These are phyloP conservation scores for Rhynchopsitta pachyrhyncha DNA, from an alignment of 2,113 vertebrate genomes.

Conservation along the genomic window DNA sequence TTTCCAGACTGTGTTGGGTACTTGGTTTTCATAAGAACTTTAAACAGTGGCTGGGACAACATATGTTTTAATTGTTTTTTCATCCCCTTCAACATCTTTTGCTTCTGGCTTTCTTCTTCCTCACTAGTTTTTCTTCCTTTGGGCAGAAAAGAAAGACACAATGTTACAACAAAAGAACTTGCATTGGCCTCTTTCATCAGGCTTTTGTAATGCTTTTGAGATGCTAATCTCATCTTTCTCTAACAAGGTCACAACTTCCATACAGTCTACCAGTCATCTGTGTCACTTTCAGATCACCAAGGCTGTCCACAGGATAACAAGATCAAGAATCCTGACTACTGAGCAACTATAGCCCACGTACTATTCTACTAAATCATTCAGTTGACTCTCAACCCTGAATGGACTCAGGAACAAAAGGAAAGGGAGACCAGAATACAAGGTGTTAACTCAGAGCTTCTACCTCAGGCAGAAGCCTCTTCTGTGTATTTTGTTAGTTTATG, in stretches of 20 bases:
- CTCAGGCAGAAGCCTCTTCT: not conserved
- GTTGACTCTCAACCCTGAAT: not conserved
- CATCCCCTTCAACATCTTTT: slow-evolving; percentile 86
- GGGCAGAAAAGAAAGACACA: not conserved
- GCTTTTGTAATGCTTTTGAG: not conserved
- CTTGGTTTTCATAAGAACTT: slow-evolving; percentile 83
- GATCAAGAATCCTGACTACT: not conserved
- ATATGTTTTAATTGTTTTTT: slow-evolving; percentile 89
- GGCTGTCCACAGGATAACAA: not conserved
- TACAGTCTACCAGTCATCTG: not conserved
- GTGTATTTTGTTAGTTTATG: not conserved
- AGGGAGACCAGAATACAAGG: not conserved
- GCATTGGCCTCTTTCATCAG: not conserved
- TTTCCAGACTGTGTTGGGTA: slow-evolving; percentile 93
- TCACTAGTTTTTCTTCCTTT: slow-evolving; percentile 70
- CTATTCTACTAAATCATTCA: not conserved
- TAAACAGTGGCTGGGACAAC: slow-evolving; percentile 86
- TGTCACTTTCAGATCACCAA: not conserved
- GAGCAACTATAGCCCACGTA: not conserved
- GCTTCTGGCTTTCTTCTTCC: slow-evolving; percentile 81
- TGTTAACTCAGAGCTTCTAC: not conserved
- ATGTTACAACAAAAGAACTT: slow-evolving; percentile 3
- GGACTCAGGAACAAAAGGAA: not conserved
- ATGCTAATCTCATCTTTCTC: not conserved
- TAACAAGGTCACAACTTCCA: not conserved